A percentile compares a stretch with the other conserved stretches of the same genome.
phyloP scores from a whole-genome alignment of 2,888 invertebrate species.

The Meiosimyza decipiens region DNA sequence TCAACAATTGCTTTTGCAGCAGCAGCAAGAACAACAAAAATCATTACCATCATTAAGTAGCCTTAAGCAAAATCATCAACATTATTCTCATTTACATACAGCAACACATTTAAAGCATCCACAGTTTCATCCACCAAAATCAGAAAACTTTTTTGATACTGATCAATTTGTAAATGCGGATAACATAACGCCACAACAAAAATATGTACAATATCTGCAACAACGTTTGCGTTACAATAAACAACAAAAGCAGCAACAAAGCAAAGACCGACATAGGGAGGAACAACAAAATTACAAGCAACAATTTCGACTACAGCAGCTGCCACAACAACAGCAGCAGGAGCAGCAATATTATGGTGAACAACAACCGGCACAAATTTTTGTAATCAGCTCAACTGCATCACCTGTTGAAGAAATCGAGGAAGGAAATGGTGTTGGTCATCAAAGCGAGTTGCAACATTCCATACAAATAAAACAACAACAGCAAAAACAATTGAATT shows the following conservation, averaged over 20 bases:
- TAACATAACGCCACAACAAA: constrained; percentile 63
- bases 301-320: constrained; percentile 31
- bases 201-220: constrained; percentile 64
- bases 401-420: constrained; percentile 40
- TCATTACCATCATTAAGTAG: constrained; percentile 47
- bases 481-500: constrained; percentile 47
- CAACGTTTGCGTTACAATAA: constrained; percentile 59
- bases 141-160: constrained; percentile 44
- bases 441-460: constrained; percentile 16
- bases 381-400: constrained; percentile 47
- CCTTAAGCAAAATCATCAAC: constrained; percentile 48
- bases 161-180: constrained; percentile 48
- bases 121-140: constrained; percentile 44
- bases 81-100: constrained; percentile 31
- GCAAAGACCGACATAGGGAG: constrained; percentile 43
- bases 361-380: constrained; percentile 43
- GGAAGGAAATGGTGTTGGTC: neutral
- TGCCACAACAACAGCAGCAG: constrained; percentile 38
- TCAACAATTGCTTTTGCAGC: constrained; percentile 22
- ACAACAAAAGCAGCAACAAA: constrained; percentile 45
- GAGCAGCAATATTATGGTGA: constrained; percentile 38
- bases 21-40: constrained; percentile 45
- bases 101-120: constrained; percentile 39
- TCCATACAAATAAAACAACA: constrained; percentile 31
- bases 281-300: constrained; percentile 38